These are phyloP conservation scores for Trypoxylus dichotomus DNA, from an alignment of 1,140 invertebrate species.

Conservation along the genomic window DNA sequence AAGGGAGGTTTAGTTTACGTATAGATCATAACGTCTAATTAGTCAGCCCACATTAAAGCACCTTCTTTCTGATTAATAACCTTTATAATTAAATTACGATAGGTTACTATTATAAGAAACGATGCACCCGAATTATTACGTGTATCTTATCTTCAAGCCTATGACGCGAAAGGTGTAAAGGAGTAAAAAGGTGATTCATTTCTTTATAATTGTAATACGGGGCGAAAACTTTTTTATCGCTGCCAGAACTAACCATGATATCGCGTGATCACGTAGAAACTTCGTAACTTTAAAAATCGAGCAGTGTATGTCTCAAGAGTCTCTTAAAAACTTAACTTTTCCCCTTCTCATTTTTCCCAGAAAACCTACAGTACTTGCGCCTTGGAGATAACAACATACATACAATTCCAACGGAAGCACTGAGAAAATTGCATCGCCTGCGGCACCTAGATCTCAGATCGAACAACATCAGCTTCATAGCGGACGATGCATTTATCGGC, in stretches of 20 bases:
- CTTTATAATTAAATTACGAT: too few species aligned
- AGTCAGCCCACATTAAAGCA: too few species aligned
- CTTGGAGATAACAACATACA: constrained; percentile 84
- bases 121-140: too few species aligned
- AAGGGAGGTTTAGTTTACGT: too few species aligned
- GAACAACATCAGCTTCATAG: constrained; percentile 81
- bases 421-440: constrained; percentile 78
- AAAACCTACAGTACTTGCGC: constrained; percentile 84
- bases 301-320: not conserved
- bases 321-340: constrained; percentile 15
- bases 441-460: constrained; percentile 84
- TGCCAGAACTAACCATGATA: not conserved
- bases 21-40: too few species aligned
- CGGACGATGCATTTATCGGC: constrained; percentile 84
- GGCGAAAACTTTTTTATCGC: not conserved
- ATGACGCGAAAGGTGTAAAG: too few species aligned
- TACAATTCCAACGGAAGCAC: constrained; percentile 76
- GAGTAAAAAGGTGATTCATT: too few species aligned
- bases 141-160: too few species aligned
- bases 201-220: too few species aligned
- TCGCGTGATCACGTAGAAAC: not conserved
- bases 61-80: too few species aligned
- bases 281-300: not conserved
- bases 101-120: too few species aligned
- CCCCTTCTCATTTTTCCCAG: constrained; percentile 56